phyloP scores from a whole-genome alignment of 1,140 invertebrate species.

The Zaprionus nigranus region DNA sequence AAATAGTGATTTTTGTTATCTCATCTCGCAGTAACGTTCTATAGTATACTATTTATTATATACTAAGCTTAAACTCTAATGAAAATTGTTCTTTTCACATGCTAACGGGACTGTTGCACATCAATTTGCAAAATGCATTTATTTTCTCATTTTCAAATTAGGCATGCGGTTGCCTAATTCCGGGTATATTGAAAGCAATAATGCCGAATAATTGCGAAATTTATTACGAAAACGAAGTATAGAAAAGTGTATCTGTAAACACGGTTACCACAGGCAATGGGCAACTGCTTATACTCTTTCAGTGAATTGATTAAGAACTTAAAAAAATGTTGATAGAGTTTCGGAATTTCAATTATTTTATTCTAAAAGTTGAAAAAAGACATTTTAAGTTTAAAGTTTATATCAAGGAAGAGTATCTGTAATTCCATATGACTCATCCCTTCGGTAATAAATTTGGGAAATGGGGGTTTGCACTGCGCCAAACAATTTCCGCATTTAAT shows the following conservation, averaged over 20 bases:
- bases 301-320: neutral
- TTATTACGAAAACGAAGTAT: slow-evolving; percentile 49
- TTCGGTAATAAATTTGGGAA: slow-evolving; percentile 25
- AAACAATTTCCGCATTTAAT: slow-evolving; percentile 76
- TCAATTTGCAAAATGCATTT: slow-evolving; percentile 51
- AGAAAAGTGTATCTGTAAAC: neutral
- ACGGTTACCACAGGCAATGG: neutral
- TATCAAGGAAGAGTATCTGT: neutral
- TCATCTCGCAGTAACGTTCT: neutral
- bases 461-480: slow-evolving; percentile 60
- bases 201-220: slow-evolving; percentile 67
- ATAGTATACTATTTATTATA: neutral
- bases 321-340: neutral
- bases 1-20: neutral
- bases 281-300: neutral
- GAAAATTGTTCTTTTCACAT: slow-evolving; percentile 10
- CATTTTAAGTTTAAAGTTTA: neutral
- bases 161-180: slow-evolving; percentile 57
- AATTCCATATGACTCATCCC: slow-evolving; percentile 15
- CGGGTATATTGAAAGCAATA: slow-evolving; percentile 70
- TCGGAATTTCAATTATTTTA: no score
- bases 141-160: slow-evolving; percentile 74
- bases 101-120: slow-evolving; percentile 5
- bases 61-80: neutral
- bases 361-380: no score